Base-by-base conservation (phyloP, 1,140 invertebrate genomes). In the Saxidomus purpurata region DNA sequence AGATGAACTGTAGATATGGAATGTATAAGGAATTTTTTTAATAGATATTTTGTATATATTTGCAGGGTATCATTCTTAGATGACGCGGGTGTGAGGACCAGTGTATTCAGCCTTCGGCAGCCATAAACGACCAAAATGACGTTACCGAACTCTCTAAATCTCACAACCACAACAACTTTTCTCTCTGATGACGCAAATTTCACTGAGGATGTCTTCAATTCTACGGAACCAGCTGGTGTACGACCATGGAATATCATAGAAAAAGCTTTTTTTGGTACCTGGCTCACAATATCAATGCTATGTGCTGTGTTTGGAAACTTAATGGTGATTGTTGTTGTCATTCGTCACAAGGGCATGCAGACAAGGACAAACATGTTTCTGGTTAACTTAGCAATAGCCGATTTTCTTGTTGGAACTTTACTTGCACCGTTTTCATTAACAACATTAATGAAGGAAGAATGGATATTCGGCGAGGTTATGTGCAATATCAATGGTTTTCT, bases 291-390 rank as follows among this genome's bases (percentile, higher is more conserved):
- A 34, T 91, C 95, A 11, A 95, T 95, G 89, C 47, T 95, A 1
- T 90, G 94, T 86, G 89, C 93, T 9, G 87, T 95, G 34, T 47
- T 91, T 80, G 94, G 94, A 38, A 95, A 96, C 84, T 55, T 93
- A 13, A 94, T 96, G 94, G 95, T 96, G 22, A 93, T 96, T 19
- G 90, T 94, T 19, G 95, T 96, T 0, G 94, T 96, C 11, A 86
- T 92, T 2, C 89, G 95, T 0, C 95, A 96, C 90, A 89, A 93
- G 34, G 94, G 95, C 2, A 96, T 96, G 96, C 91, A 96, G 28
- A 96, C 96, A 4, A 88, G 96, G 40, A 96, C 96, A 2, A 96
- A 96, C 87, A 91, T 96, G 59, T 95, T 96, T 80, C 92, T 96
- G 34, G 94, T 94, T 0, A 96, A 96, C 91, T 91, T 96, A 69